These are phyloP conservation scores for Cyrtodaria siliqua DNA, from an alignment of 2,888 invertebrate species.

Conservation along the genomic window DNA sequence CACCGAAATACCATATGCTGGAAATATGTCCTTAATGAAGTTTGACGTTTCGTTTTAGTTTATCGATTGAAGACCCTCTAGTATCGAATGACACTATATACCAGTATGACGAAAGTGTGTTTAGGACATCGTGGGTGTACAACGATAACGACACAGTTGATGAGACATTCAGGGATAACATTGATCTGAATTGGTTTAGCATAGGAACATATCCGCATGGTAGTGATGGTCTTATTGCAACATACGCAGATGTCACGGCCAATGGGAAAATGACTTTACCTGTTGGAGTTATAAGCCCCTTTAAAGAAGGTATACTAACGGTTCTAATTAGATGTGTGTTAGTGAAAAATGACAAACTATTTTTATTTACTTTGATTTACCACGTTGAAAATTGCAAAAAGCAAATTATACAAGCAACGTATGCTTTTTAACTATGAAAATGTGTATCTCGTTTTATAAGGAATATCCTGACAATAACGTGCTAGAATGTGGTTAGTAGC, in stretches of 20 bases:
- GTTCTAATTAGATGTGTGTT: neutral
- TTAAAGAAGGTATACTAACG: neutral
- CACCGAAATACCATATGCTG: no score
- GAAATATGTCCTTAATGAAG: no score
- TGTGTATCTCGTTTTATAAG: no score
- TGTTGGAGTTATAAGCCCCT: neutral
- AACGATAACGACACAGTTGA: neutral
- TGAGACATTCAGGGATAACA: conserved; percentile 10
- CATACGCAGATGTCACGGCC: neutral
- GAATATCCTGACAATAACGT: no score
- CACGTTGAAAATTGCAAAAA: no score
- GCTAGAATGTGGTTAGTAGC: no score
- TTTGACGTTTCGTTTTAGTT: neutral
- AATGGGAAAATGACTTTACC: neutral
- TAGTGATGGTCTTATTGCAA: conserved; percentile 21
- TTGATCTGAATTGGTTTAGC: conserved; percentile 27
- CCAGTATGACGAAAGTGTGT: neutral
- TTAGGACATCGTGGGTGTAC: conserved; percentile 10
- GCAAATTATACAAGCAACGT: no score
- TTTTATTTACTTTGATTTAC: neutral
- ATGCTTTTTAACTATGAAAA: no score
- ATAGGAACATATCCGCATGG: conserved; percentile 63
- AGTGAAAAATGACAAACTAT: neutral
- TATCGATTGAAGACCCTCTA: neutral
- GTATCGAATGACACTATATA: neutral